Conservation (phyloP, 2,888 invertebrate species). For the Lysandra coridon region DNA sequence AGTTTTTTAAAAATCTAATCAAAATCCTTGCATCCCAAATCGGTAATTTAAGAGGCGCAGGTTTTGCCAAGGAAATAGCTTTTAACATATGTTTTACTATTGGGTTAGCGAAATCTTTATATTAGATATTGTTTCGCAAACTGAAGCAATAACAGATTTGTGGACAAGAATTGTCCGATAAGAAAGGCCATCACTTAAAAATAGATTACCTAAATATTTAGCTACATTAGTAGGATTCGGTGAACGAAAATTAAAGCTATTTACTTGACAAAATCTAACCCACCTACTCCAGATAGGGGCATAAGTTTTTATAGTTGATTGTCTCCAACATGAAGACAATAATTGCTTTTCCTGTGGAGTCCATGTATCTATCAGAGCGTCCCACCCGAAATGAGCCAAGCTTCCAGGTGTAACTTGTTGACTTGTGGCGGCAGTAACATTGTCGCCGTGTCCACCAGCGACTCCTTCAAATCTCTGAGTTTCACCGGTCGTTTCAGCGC, state of each 20-base stretch:
- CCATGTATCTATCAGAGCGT: slow-evolving; percentile 35
- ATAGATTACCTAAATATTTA: too few relatives aligned
- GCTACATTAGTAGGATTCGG: slow-evolving; percentile 10
- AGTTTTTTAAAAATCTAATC: slow-evolving; percentile 32
- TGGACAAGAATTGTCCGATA: slow-evolving; percentile 41
- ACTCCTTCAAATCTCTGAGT: slow-evolving; percentile 23
- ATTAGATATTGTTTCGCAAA: slow-evolving; percentile 36
- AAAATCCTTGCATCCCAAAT: slow-evolving; percentile 39
- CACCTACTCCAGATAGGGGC: slow-evolving; percentile 36
- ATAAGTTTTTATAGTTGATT: slow-evolving; percentile 38
- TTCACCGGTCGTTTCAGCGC: slow-evolving; percentile 30
- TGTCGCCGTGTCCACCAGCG: slow-evolving; percentile 32
- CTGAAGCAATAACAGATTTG: slow-evolving; percentile 40
- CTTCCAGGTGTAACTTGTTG: slow-evolving; percentile 36
- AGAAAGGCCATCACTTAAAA: slow-evolving; percentile 32
- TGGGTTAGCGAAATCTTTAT: slow-evolving; percentile 35
- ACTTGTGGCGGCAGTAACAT: slow-evolving; percentile 34
- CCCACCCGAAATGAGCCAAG: slow-evolving; percentile 39
- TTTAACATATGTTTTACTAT: slow-evolving; percentile 39
- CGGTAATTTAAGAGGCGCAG: slow-evolving; percentile 30
- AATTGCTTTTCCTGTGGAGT: slow-evolving; percentile 34
- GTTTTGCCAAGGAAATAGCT: slow-evolving; percentile 34
- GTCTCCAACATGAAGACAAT: slow-evolving; percentile 36
- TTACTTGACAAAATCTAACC: slow-evolving; percentile 34
- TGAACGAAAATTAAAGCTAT: slow-evolving; percentile 25